Percentiles rank a stretch among this genome's conserved stretches.
These are phyloP conservation scores for Microtus ochrogaster DNA, from an alignment of 2,113 vertebrate species.

Conservation along the genomic window DNA sequence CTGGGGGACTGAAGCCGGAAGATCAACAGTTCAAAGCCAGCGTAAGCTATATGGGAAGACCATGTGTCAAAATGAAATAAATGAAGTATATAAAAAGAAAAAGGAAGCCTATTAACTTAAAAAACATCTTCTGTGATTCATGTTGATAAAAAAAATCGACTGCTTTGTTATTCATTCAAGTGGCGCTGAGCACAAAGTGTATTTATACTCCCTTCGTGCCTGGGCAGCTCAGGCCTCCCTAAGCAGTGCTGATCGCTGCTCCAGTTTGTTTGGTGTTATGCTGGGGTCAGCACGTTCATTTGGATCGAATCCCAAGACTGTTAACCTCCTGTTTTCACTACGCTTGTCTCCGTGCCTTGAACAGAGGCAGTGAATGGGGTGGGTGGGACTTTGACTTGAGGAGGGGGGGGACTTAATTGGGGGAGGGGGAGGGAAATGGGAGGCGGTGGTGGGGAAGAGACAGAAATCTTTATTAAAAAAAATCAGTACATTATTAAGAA, in stretches of 20 bases:
- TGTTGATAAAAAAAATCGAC: not conserved
- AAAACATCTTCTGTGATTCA: not conserved
- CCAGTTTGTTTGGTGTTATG: not conserved
- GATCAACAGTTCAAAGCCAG: not conserved
- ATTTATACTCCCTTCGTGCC: not conserved
- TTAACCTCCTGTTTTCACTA: not conserved
- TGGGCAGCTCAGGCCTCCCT: not conserved
- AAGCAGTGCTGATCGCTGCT: not conserved
- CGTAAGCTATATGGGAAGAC: not conserved
- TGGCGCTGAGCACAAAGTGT: not conserved
- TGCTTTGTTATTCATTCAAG: not conserved
- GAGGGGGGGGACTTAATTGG: no score
- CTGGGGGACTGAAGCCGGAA: not conserved
- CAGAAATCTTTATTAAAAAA: no score
- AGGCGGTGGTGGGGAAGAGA: no score
- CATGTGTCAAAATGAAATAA: not conserved
- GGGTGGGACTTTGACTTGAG: not conserved
- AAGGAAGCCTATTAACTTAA: not conserved
- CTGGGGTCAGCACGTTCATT: not conserved
- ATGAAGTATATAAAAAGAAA: not conserved
- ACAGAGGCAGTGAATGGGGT: not conserved
- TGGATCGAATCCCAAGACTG: not conserved
- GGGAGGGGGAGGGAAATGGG: no score
- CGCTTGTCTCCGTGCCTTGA: not conserved
- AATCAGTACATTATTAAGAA: slow-evolving; percentile 13